These are phyloP conservation scores for Micrasema longulum DNA, from an alignment of 1,140 invertebrate genomes.

Conservation along the genomic window DNA sequence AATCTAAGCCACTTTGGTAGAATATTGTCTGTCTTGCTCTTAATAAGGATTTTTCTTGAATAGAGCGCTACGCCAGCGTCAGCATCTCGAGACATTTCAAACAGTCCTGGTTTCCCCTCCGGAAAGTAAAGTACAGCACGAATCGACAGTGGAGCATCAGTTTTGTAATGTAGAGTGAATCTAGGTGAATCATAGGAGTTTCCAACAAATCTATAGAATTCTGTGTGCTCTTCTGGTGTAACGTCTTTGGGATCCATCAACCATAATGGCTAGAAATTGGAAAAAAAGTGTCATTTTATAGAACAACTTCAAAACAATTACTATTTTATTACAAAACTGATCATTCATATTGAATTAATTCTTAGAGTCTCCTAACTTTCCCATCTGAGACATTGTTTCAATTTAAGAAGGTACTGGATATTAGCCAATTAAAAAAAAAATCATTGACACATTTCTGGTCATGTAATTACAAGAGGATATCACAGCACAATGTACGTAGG, in stretches of 20 bases:
- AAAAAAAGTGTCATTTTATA: neutral
- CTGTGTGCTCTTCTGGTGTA: conserved; percentile 85
- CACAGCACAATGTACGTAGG: too few relatives aligned
- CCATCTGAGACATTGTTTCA: too few relatives aligned
- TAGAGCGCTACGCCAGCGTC: conserved; percentile 89
- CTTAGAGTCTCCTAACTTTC: too few relatives aligned
- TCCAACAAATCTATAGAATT: conserved; percentile 91
- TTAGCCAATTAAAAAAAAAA: too few relatives aligned
- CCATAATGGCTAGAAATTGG: conserved; percentile 86
- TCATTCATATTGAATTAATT: too few relatives aligned
- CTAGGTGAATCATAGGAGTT: conserved; percentile 88
- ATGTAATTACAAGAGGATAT: too few relatives aligned
- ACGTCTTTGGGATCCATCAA: conserved; percentile 91
- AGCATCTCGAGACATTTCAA: conserved; percentile 89
- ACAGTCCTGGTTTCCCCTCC: conserved; percentile 88
- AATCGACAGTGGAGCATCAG: conserved; percentile 93
- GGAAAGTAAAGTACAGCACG: conserved; percentile 93
- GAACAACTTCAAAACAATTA: too few relatives aligned
- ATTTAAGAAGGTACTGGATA: too few relatives aligned
- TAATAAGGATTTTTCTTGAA: conserved; percentile 90
- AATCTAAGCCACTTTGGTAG: conserved; percentile 95
- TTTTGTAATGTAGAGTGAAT: conserved; percentile 86
- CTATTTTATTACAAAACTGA: too few relatives aligned
- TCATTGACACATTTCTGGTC: too few relatives aligned
- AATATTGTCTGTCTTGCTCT: conserved; percentile 90